A percentile compares a stretch with the other conserved stretches of the same genome.
Conservation (phyloP, 2,797 vertebrate species). For the Sphenopsis melanotis region DNA sequence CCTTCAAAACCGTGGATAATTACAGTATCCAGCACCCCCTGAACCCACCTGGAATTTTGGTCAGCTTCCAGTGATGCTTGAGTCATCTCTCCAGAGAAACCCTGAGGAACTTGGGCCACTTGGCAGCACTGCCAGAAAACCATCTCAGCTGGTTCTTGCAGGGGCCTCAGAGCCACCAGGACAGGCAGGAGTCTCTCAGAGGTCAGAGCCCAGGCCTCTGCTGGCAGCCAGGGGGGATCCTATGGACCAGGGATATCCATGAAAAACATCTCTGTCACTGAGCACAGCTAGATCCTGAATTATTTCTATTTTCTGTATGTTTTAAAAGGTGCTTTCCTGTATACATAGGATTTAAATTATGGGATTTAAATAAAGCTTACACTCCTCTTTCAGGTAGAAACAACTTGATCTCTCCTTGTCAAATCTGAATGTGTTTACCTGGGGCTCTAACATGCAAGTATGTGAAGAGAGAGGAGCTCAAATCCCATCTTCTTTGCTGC, state of each 20-base stretch:
- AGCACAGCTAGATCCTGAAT: neutral
- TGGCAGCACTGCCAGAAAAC: neutral
- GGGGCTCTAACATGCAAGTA: neutral
- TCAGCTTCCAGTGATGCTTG: neutral
- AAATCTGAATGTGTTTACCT: neutral
- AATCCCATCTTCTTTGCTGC: neutral
- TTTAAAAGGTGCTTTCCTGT: neutral
- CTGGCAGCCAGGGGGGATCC: neutral
- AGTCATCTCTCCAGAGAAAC: neutral
- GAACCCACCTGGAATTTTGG: neutral
- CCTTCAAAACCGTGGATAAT: neutral
- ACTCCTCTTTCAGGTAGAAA: neutral
- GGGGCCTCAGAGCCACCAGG: neutral
- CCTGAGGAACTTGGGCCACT: neutral
- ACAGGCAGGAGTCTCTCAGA: neutral
- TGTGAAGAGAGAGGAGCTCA: neutral
- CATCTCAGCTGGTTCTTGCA: neutral
- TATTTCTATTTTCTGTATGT: neutral
- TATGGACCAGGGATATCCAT: fast-evolving
- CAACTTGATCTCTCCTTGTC: neutral
- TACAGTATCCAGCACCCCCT: neutral
- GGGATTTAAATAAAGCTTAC: neutral
- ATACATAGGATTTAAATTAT: neutral
- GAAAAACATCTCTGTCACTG: neutral
- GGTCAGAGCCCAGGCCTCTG: neutral